A percentile compares a stretch with the other conserved stretches of the same genome.
phyloP scores from a whole-genome alignment of 2,113 vertebrate species.

The Caloenas nicobarica region DNA sequence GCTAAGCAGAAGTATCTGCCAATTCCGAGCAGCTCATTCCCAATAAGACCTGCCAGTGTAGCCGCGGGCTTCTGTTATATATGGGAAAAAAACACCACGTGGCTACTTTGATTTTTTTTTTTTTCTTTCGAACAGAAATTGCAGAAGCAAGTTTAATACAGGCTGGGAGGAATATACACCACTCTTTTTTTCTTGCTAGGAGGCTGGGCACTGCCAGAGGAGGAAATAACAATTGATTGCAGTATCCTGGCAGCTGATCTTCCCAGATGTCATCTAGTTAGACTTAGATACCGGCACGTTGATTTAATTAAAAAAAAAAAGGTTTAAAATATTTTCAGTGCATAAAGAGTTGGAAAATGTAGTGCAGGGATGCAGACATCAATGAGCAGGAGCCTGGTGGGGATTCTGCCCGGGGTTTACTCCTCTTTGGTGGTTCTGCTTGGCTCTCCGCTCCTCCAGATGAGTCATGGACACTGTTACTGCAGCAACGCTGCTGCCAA shows the following conservation, averaged over 20 bases:
- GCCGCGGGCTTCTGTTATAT: not conserved
- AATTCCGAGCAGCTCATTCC: constrained; percentile 6
- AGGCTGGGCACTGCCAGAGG: not conserved
- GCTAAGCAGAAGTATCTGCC: constrained; percentile 40
- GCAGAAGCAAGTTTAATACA: not conserved
- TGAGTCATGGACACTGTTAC: constrained; percentile 66
- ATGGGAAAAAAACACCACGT: not conserved
- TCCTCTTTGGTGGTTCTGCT: constrained; percentile 1
- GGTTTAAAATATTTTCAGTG: not conserved
- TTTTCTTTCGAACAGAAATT: not conserved
- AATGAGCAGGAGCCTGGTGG: not conserved
- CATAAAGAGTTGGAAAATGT: not conserved
- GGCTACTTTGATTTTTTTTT: constrained; percentile 24
- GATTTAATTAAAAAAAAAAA: not conserved
- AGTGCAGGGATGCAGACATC: not conserved
- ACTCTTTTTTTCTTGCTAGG: not conserved
- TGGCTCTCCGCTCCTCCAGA: constrained; percentile 38
- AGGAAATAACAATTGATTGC: not conserved
- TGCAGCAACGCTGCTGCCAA: constrained; percentile 66
- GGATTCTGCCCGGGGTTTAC: constrained; percentile 5
- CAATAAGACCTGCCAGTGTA: not conserved
- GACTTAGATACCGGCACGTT: not conserved
- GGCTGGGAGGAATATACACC: not conserved
- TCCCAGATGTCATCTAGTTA: not conserved
- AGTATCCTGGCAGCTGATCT: not conserved